Evolutionary conservation across 1,140 invertebrate species (phyloP), one percentile per base, ranked within the genome.

Genomic region (Heliconius nattereri): DNA sequence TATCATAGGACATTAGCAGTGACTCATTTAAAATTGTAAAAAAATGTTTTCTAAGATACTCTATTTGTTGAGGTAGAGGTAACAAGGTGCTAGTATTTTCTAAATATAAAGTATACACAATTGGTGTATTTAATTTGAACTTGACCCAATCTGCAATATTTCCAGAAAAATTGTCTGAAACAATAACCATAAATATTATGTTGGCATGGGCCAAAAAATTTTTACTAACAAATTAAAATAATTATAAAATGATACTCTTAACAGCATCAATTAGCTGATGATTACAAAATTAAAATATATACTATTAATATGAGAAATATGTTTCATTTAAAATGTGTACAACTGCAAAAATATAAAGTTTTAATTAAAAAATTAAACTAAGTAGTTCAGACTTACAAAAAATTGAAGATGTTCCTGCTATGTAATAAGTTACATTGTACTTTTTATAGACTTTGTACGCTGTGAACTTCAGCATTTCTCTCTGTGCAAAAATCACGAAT

Each of bases 101-200:
- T 82, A 94, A 76, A 72, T 91, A 87, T 8, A 91, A 57, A 52
- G 90, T 92, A 40, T 85, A 90, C 13, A 94, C 92, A 26, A 93
- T 71, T 32, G 92, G 92, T 71, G 88, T 85, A 78, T 94, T 93
- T 52, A 93, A 81, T 78, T 89, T 87, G 19, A 74, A 85, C 73
- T 94, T 94, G 6, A 94, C 90, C 90, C 91, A 94, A 76, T 94
- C 91, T 71, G 89, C 89, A 83, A 87, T 85, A 71, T 90, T 93
- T 16, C 92, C 90, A 83, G 87, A 86, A 78, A 84, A 86, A 76
- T 94, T 94, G 84, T 90, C 92, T 94, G 81, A 88, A 89, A 75
- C n/a, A 75, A 37, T 70, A 75, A 73, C n/a, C 57, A 23, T 23
- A 11, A n/a, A 11, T 23, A 23, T 60, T 60, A 26, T 26, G 3